A percentile compares a stretch with the other conserved stretches of the same genome.
Conservation (phyloP, 1,140 invertebrate genomes). For the Drosophila saltans region DNA sequence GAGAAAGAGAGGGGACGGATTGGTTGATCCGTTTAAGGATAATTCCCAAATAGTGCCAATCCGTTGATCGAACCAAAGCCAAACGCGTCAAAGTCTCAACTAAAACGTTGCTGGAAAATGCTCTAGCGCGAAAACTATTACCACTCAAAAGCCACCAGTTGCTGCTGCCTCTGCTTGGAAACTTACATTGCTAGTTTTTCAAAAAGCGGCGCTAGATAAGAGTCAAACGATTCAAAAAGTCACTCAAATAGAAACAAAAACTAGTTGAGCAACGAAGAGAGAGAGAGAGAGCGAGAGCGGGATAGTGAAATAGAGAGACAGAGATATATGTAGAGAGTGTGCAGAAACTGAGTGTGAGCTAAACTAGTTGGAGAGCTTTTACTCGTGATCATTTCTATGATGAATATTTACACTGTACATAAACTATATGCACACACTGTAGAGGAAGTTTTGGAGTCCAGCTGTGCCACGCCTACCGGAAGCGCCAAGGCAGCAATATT, state of each 20-base stretch:
- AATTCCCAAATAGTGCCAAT: neutral
- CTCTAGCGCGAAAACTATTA: slow-evolving; percentile 62
- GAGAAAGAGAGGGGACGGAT: too few relatives aligned
- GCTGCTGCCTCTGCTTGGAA: slow-evolving; percentile 21
- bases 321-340: neutral
- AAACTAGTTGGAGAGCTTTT: slow-evolving; percentile 39
- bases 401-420: neutral
- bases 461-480: too few relatives aligned
- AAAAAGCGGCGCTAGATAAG: slow-evolving; percentile 40
- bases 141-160: slow-evolving; percentile 51
- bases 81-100: slow-evolving; percentile 48
- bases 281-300: neutral
- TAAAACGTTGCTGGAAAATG: slow-evolving; percentile 63
- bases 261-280: slow-evolving; percentile 17
- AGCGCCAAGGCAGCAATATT: too few relatives aligned
- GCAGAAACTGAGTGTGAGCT: slow-evolving; percentile 54
- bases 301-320: neutral
- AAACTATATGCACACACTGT: too few relatives aligned
- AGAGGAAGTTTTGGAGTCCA: too few relatives aligned
- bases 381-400: neutral
- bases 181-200: slow-evolving; percentile 70
- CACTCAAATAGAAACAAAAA: slow-evolving; percentile 62
- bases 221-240: slow-evolving; percentile 38
- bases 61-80: slow-evolving; percentile 41
- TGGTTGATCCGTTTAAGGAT: neutral